Base-by-base conservation (phyloP, 2,888 invertebrate species). In the Apamea monoglypha region DNA sequence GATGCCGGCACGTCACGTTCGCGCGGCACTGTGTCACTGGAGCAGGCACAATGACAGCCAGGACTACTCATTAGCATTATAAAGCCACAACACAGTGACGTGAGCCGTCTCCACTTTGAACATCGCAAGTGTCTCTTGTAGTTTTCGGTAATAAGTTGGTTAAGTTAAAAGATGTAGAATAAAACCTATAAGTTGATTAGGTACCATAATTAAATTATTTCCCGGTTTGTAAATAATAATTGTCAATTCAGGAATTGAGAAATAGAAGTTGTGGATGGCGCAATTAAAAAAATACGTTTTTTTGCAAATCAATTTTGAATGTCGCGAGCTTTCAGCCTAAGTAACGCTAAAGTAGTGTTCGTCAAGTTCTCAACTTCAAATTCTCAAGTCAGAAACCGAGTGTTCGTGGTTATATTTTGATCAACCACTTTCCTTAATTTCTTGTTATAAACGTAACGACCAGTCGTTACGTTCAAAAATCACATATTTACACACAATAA, bases 31-130 rank as follows among this genome's bases (percentile, higher is more conserved):
- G 84, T 89, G 90, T 90, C 90, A 90, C 85, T 85, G 66, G 90
- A 89, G 82, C 90, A 69, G 44, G 10, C 84, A 83, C 85, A 78
- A 81, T 80, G 77, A 79, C 25, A 63, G 67, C 66, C 80, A 89
- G 88, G 90, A 88, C 84, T 73, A 64, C 75, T 61, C 77, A 85
- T 90, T 89, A 75, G 40, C 90, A 90, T 88, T 68, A 83, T 40
- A 90, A 78, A 74, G 66, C 40, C 66, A 78, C 74, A 78, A 74
- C 61, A 70, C n/a, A 67, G 25, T 53, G 50, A 64, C 56, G 25
- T 63, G 68, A 63, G 56, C 44, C n/a, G 63, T 21, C 67, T 59
- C 56, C 47, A 64, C 40, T 32, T 25, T 66, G 36, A 18, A 66
- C n/a, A 53, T 32, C 59, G 66, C 44, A 29, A 18, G 16, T 21